Conservation (phyloP, 1,140 invertebrate genomes). For the Condylostylus longicornis region DNA sequence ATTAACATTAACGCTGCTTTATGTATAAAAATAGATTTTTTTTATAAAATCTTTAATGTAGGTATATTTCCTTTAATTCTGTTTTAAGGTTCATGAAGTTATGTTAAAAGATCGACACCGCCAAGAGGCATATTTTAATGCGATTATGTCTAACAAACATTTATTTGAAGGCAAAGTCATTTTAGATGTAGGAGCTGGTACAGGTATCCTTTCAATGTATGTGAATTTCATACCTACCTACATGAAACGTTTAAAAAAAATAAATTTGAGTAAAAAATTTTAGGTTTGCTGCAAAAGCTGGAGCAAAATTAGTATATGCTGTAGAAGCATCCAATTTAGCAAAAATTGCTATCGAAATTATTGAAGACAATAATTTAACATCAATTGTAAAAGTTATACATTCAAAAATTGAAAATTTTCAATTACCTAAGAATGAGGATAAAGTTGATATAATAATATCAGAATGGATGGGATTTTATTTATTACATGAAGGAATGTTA, state of each 20-base stretch:
- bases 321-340: conserved; percentile 85
- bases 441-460: conserved; percentile 95
- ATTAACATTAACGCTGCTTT: no score
- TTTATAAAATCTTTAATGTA: conserved; percentile 1
- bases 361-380: conserved; percentile 52
- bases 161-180: conserved; percentile 60
- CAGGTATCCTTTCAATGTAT: conserved; percentile 90
- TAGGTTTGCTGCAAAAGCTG: conserved; percentile 87
- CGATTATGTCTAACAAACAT: conserved; percentile 57
- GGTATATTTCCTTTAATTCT: no score
- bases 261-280: background rate
- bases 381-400: conserved; percentile 49
- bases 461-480: conserved; percentile 99
- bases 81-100: conserved; percentile 54
- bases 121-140: conserved; percentile 67
- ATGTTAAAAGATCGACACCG: conserved; percentile 69
- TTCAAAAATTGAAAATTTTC: conserved; percentile 54
- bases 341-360: conserved; percentile 69
- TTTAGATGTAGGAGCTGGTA: conserved; percentile 93
- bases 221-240: no score
- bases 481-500: conserved; percentile 95
- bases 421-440: conserved; percentile 56
- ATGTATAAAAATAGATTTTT: no score
- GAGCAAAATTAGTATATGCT: conserved; percentile 81
- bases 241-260: conserved; percentile 41